Evolutionary conservation across 2,888 invertebrate genomes (phyloP).

Genomic region (Apamea crenata): DNA sequence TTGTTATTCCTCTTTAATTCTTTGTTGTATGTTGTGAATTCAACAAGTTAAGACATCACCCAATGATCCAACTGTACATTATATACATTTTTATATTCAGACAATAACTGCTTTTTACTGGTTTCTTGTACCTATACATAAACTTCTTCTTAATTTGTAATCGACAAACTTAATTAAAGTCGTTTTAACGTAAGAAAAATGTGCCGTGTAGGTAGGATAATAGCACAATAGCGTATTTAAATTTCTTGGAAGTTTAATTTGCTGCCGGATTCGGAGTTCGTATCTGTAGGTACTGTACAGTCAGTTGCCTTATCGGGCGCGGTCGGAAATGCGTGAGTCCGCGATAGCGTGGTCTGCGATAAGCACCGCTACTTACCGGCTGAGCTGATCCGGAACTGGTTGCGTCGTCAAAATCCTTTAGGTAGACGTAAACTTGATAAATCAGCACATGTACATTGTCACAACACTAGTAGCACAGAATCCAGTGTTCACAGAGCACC

Average conservation of each 20-base stretch:
- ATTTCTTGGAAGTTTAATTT: constrained; percentile 53
- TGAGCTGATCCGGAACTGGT: constrained; percentile 89
- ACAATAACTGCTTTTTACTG: not conserved
- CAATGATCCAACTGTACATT: constrained; percentile 5
- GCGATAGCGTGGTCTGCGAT: constrained; percentile 89
- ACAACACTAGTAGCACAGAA: constrained; percentile 88
- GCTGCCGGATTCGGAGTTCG: constrained; percentile 70
- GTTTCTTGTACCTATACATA: not conserved
- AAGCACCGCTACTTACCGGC: constrained; percentile 90
- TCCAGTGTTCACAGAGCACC: constrained; percentile 87
- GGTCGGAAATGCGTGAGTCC: constrained; percentile 90
- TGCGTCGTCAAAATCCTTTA: constrained; percentile 87
- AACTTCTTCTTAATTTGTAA: constrained; percentile 2
- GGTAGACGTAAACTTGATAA: constrained; percentile 77
- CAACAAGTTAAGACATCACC: constrained; percentile 42
- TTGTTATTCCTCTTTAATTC: not conserved
- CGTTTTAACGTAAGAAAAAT: not conserved
- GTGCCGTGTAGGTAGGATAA: not conserved
- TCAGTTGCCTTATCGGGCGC: constrained; percentile 87
- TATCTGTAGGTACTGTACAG: constrained; percentile 77
- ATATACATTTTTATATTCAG: constrained; percentile 9
- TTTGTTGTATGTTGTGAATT: constrained; percentile 31
- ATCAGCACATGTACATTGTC: constrained; percentile 88
- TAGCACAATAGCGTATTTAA: constrained; percentile 10
- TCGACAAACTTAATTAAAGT: not conserved